Evolutionary conservation across 2,888 invertebrate genomes (phyloP).

Genomic region (Thumatha senex): DNA sequence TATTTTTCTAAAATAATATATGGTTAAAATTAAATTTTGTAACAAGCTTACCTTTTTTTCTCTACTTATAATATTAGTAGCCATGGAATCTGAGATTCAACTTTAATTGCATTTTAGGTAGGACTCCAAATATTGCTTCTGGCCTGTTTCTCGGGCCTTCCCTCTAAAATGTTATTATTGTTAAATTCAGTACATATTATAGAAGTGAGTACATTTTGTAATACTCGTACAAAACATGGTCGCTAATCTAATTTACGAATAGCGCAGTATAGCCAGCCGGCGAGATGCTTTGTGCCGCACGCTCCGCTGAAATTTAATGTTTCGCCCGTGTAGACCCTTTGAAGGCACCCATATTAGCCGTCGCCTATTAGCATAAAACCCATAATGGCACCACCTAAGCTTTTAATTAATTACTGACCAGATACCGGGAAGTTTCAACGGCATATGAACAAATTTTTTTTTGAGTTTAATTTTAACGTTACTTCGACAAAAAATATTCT

Average conservation of each 20-base stretch:
- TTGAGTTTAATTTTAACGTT: conserved; percentile 55
- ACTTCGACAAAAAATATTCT: conserved; percentile 36
- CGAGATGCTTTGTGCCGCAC: conserved; percentile 53
- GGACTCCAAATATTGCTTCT: too few relatives aligned
- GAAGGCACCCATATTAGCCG: conserved; percentile 71
- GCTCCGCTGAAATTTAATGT: conserved; percentile 69
- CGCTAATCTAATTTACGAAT: conserved; percentile 56
- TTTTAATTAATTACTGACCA: conserved; percentile 78
- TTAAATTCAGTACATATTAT: neutral
- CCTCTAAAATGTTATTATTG: too few relatives aligned
- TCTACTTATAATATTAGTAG: too few relatives aligned
- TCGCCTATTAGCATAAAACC: conserved; percentile 76
- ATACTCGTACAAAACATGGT: conserved; percentile 35
- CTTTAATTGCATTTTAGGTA: too few relatives aligned
- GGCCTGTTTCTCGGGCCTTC: neutral
- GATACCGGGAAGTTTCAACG: conserved; percentile 53
- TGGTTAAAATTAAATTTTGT: too few relatives aligned
- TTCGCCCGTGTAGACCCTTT: conserved; percentile 63
- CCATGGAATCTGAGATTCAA: too few relatives aligned
- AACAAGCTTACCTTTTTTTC: too few relatives aligned
- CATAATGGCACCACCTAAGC: conserved; percentile 71
- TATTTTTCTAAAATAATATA: too few relatives aligned
- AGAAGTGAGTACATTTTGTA: conserved; percentile 19
- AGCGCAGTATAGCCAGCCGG: conserved; percentile 34
- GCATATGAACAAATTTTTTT: conserved; percentile 49